A percentile compares a stretch with the other conserved stretches of the same genome.
Evolutionary conservation across 2,888 invertebrate genomes (phyloP).

Genomic region (Acronicta leporina): DNA sequence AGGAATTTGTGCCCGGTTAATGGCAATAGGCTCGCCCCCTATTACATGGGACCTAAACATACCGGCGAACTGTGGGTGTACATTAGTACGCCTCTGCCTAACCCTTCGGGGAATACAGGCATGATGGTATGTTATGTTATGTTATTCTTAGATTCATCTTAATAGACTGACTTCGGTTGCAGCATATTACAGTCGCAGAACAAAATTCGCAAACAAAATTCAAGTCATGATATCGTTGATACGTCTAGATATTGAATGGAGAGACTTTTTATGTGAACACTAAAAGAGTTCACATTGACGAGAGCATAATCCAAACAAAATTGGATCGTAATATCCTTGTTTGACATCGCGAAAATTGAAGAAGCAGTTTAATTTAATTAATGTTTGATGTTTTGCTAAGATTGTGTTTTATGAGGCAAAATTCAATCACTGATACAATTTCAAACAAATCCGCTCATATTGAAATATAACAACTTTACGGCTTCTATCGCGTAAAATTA

Average conservation of each 20-base stretch:
- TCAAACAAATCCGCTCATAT: neutral
- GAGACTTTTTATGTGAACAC: slow-evolving; percentile 48
- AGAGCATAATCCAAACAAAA: slow-evolving; percentile 53
- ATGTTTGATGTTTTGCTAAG: slow-evolving; percentile 40
- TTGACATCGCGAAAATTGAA: slow-evolving; percentile 51
- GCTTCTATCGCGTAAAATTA: no score
- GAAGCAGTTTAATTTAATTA: slow-evolving; percentile 45
- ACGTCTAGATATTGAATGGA: slow-evolving; percentile 41
- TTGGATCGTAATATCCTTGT: slow-evolving; percentile 55
- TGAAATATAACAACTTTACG: no score
- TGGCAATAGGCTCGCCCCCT: no score
- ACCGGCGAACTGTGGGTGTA: no score
- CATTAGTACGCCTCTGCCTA: no score
- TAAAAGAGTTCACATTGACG: slow-evolving; percentile 56
- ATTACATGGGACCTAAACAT: no score
- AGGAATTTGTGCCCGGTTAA: no score
- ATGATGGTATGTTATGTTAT: no score
- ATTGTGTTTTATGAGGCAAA: slow-evolving; percentile 27
- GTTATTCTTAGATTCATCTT: no score
- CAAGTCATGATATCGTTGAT: slow-evolving; percentile 23
- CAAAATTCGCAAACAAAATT: neutral
- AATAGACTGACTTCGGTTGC: no score
- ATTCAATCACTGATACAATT: slow-evolving; percentile 14
- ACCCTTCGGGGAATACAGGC: no score
- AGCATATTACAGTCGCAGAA: no score